phyloP scores from a whole-genome alignment of 2,797 vertebrate species.

The Clangula hyemalis region DNA sequence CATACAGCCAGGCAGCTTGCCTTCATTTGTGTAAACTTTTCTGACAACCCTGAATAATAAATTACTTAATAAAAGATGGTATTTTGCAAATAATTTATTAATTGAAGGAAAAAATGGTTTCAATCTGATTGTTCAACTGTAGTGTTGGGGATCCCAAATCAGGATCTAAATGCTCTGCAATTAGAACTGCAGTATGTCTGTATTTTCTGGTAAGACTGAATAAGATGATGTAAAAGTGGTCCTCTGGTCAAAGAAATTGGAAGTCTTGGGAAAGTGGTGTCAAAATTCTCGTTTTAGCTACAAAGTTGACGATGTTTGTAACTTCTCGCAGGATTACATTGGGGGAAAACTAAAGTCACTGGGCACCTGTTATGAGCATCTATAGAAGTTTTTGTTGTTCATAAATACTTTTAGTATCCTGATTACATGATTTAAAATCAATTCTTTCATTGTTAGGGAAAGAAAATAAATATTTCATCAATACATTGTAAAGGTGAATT shows the following conservation, averaged over 20 bases:
- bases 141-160: neutral
- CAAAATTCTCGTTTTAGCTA: neutral
- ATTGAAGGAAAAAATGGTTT: neutral
- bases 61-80: neutral
- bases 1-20: neutral
- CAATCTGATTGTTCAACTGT: neutral
- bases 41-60: neutral
- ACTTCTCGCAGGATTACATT: neutral
- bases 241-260: neutral
- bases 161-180: neutral
- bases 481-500: neutral
- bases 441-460: neutral
- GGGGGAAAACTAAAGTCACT: neutral
- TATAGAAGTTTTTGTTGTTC: neutral
- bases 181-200: accelerated
- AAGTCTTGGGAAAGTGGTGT: neutral
- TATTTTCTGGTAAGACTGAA: neutral
- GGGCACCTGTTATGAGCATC: neutral
- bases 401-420: neutral
- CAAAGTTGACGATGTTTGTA: neutral
- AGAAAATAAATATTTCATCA: neutral
- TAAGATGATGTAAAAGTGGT: neutral
- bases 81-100: neutral
- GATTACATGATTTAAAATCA: neutral
- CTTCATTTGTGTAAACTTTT: neutral